Evolutionary conservation across 2,797 vertebrate species (phyloP), one percentile per base, ranked within the genome.

Genomic region (Tenualosa ilisha): DNA sequence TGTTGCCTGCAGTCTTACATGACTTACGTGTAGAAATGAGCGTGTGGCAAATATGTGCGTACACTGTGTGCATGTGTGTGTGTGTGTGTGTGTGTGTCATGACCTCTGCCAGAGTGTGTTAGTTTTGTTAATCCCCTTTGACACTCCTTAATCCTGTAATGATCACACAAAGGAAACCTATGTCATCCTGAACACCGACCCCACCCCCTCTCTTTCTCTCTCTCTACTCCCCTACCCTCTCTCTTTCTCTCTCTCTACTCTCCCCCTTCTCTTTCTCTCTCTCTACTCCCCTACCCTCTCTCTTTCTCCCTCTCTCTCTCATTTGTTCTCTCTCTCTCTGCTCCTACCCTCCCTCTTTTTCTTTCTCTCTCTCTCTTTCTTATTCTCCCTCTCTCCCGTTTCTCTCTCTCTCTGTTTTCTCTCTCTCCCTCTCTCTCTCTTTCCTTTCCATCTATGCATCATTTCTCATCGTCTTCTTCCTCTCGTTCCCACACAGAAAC

Each of bases 71-170:
- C 7, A 54, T 54, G 82, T 37, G 11, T 61, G 26, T 20, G 82
- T 54, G 82, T 37, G 82, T 51, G 82, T 31, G 22, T 88, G 88
- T 92, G 89, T 82, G 84, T 88, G 89, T 91, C 89, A 84, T 50
- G 85, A 88, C 89, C 89, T 88, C 83, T 68, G 83, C 84, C 49
- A 84, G 86, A 81, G 81, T 72, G 82, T 84, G 88, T 89, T 87
- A 88, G 84, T 89, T 90, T 87, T 84, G 88, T 89, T 92, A 92
- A 93, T 92, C 90, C 84, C 81, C 89, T 82, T 83, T 87, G 90
- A 93, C 88, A 91, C 85, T 68, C 89, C 83, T 68, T 91, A 91
- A 93, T 92, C 88, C 91, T 84, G 56, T 84, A 24, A 87, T 89
- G 82, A 88, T 88, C 86, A 86, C 86, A 54, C 81, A 85, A 84